Evolutionary conservation across 2,113 vertebrate species (phyloP).

Genomic region (Sorex fumeus): DNA sequence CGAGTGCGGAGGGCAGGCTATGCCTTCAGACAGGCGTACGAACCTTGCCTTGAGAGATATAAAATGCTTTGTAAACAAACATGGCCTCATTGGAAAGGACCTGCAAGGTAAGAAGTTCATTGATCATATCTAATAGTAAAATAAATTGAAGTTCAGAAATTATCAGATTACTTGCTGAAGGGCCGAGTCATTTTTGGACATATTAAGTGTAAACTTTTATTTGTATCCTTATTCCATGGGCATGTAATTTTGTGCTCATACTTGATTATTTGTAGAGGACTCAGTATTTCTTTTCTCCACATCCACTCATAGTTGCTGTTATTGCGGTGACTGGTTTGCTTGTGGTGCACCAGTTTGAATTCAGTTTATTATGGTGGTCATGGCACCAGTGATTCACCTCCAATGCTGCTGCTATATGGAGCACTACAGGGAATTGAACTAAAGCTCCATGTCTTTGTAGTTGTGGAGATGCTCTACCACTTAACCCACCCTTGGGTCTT

Average conservation of each 20-base stretch:
- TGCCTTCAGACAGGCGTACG: slow-evolving; percentile 96
- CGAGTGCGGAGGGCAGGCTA: slow-evolving; percentile 97
- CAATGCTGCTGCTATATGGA: too few species aligned
- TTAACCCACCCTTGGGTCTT: too few species aligned
- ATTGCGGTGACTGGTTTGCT: too few species aligned
- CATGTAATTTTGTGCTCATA: slow-evolving; percentile 19
- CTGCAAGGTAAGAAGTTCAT: slow-evolving; percentile 91
- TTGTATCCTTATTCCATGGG: background rate
- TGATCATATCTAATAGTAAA: background rate
- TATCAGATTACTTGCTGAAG: background rate
- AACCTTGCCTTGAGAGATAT: slow-evolving; percentile 97
- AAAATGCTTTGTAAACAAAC: slow-evolving; percentile 99
- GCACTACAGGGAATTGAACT: too few species aligned
- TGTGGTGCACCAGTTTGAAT: too few species aligned
- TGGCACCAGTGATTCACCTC: too few species aligned
- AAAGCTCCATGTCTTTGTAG: too few species aligned
- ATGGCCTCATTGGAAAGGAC: slow-evolving; percentile 97
- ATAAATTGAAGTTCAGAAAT: background rate
- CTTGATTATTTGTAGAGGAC: background rate
- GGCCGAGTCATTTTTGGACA: background rate
- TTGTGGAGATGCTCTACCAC: too few species aligned
- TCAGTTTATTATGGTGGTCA: too few species aligned
- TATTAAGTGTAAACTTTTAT: background rate
- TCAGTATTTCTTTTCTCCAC: background rate
- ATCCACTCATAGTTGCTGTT: too few species aligned